These are phyloP conservation scores for Drosophila dives DNA, from an alignment of 2,888 invertebrate species.

Conservation along the genomic window DNA sequence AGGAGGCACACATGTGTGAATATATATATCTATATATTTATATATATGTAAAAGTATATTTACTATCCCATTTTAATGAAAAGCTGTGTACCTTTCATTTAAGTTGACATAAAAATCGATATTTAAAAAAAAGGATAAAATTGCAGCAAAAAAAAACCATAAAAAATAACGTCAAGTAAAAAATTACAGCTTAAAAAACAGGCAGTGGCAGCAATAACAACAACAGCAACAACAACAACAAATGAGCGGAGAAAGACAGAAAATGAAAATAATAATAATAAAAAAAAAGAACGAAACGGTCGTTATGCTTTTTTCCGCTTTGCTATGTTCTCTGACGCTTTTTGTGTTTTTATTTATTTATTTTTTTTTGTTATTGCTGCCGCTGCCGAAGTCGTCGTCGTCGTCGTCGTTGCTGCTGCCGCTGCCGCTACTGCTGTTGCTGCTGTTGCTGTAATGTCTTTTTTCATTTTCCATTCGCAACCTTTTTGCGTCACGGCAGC, in stretches of 20 bases:
- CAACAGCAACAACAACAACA: slow-evolving; percentile 28
- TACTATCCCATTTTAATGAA: slow-evolving; percentile 63
- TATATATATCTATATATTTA: slow-evolving; percentile 2
- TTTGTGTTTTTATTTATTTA: slow-evolving; percentile 62
- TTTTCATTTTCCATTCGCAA: slow-evolving; percentile 79
- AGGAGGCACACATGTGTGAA: slow-evolving; percentile 14
- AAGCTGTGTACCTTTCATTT: slow-evolving; percentile 81
- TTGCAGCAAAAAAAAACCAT: slow-evolving; percentile 60
- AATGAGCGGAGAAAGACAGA: slow-evolving; percentile 71
- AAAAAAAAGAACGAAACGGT: slow-evolving; percentile 73
- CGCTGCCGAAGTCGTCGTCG: slow-evolving; percentile 24
- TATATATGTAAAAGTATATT: slow-evolving; percentile 17
- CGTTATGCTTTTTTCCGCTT: slow-evolving; percentile 77
- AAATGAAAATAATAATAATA: slow-evolving; percentile 78
- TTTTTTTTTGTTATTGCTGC: slow-evolving; percentile 39
- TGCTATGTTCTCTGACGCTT: slow-evolving; percentile 59
- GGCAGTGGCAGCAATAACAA: slow-evolving; percentile 51
- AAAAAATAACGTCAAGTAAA: slow-evolving; percentile 78
- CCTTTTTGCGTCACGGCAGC: slow-evolving; percentile 70
- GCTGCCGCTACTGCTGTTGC: slow-evolving; percentile 21
- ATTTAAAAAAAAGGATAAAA: slow-evolving; percentile 77
- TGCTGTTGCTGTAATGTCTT: slow-evolving; percentile 73
- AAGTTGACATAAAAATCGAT: slow-evolving; percentile 82
- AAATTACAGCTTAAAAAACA: slow-evolving; percentile 79
- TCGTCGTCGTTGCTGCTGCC: slow-evolving; percentile 6